Evolutionary conservation across 2,888 invertebrate genomes (phyloP).

Genomic region (Oligia latruncula): DNA sequence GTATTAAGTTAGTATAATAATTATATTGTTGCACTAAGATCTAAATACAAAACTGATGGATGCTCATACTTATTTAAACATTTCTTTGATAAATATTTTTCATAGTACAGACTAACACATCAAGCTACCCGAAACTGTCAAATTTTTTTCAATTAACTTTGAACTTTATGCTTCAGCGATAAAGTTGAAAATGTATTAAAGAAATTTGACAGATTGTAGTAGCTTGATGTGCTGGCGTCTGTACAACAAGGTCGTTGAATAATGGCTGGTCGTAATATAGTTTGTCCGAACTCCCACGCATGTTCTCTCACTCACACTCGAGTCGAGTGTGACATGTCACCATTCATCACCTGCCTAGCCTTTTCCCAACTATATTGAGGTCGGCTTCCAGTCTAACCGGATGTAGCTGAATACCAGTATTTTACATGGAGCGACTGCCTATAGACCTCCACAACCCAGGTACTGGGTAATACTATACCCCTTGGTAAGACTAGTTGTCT

Average conservation of each 20-base stretch:
- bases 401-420: neutral
- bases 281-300: neutral
- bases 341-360: neutral
- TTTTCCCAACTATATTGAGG: neutral
- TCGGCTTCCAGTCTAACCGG: neutral
- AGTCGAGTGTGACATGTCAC: neutral
- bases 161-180: too few species aligned
- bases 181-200: too few species aligned
- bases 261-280: neutral
- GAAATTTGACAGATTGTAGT: neutral
- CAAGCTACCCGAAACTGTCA: neutral
- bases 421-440: too few species aligned
- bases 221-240: neutral
- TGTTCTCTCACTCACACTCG: neutral
- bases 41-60: conserved; percentile 36
- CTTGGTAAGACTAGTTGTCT: neutral
- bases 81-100: neutral
- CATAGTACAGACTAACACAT: neutral
- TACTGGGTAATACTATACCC: neutral
- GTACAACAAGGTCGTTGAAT: neutral
- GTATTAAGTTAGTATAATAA: conserved; percentile 32
- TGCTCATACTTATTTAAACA: conserved; percentile 12
- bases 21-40: conserved; percentile 39
- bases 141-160: too few species aligned
- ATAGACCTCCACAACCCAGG: too few species aligned